These are phyloP conservation scores for Ptilorrhoa leucosticta DNA, from an alignment of 2,113 vertebrate genomes.

Conservation along the genomic window DNA sequence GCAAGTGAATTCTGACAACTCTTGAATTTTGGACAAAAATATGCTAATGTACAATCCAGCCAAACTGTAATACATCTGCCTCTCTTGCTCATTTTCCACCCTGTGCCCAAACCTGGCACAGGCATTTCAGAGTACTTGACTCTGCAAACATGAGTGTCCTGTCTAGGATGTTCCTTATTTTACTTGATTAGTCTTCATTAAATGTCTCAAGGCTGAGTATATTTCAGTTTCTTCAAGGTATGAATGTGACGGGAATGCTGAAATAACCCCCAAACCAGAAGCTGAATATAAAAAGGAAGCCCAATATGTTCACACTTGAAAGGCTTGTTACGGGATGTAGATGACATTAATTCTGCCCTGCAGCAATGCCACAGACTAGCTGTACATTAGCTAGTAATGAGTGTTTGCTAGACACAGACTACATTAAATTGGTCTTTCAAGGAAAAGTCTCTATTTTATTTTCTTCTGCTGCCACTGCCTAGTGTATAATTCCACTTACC, in stretches of 20 bases:
- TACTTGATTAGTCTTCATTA: background rate
- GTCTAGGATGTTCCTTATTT: background rate
- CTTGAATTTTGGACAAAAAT: background rate
- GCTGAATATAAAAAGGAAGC: constrained; percentile 6
- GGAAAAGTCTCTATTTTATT: background rate
- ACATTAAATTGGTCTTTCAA: constrained; percentile 17
- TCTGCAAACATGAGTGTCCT: background rate
- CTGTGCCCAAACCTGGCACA: background rate
- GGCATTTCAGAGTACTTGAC: background rate
- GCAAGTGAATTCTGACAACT: background rate
- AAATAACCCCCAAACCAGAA: background rate
- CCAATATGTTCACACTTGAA: background rate
- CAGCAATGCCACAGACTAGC: background rate
- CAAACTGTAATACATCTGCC: background rate
- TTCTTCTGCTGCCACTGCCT: background rate
- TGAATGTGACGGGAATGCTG: background rate
- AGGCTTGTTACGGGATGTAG: constrained; percentile 4
- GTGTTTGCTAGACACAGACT: background rate
- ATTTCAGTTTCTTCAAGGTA: constrained; percentile 3
- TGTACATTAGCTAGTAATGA: background rate
- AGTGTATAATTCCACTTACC: background rate
- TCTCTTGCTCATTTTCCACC: background rate
- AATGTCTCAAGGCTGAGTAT: background rate
- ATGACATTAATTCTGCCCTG: constrained; percentile 15
- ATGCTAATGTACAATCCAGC: background rate